phyloP scores from a whole-genome alignment of 2,797 vertebrate species.

The Leucoraja ocellata region DNA sequence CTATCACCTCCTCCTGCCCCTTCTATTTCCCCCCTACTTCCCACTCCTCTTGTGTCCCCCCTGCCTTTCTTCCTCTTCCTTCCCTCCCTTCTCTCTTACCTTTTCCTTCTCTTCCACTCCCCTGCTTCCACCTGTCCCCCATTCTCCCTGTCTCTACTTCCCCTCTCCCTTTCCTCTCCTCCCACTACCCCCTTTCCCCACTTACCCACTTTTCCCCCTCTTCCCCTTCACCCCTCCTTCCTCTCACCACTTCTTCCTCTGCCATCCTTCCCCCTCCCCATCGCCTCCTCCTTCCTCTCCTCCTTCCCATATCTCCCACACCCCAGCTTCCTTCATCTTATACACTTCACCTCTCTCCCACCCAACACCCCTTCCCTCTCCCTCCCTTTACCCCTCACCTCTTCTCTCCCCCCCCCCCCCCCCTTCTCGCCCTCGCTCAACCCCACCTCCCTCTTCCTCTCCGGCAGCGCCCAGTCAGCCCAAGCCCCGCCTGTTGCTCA shows the following conservation, averaged over 20 bases:
- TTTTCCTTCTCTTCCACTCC: neutral
- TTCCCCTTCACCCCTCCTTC: no score
- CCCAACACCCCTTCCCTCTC: conserved; percentile 39
- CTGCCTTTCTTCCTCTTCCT: neutral
- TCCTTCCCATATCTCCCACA: neutral
- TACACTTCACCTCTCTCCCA: neutral
- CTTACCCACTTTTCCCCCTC: no score
- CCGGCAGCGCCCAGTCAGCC: conserved; percentile 42
- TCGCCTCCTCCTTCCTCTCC: neutral
- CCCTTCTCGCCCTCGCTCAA: neutral
- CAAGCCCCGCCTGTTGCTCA: conserved; percentile 45
- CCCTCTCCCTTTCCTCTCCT: conserved; percentile 40
- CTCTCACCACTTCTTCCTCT: neutral
- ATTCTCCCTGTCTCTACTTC: neutral
- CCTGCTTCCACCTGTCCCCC: neutral
- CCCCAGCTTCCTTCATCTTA: neutral
- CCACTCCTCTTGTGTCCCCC: neutral
- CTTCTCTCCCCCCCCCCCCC: conserved; percentile 48
- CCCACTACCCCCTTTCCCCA: neutral
- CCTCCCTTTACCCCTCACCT: conserved; percentile 12
- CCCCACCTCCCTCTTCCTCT: neutral
- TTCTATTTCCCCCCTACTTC: neutral
- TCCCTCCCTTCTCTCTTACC: no score
- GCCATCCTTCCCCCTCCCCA: no score
- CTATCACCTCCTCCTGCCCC: neutral